Base-by-base conservation (phyloP, 2,888 invertebrate species). In the Formica aserva region DNA sequence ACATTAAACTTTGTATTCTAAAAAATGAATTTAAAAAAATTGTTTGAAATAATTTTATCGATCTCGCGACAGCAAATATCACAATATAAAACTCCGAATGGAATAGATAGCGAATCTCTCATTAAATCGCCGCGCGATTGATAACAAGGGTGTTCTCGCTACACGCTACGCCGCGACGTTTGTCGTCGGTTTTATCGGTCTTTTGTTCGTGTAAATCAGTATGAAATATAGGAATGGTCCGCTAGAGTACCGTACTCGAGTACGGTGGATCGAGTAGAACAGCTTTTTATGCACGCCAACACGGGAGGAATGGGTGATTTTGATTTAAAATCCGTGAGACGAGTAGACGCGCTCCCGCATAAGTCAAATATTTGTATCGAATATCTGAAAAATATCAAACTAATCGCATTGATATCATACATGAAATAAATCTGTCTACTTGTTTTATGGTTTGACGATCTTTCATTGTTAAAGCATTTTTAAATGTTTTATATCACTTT, bases 291-390 rank as follows among this genome's bases (percentile, higher is more conserved):
- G 60, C 45, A 45, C 22, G 55, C 60, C n/a, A 29, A 75, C 38
- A 41, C 13, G 48, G 9, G 22, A 22, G 32, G 18, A 1, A 57
- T 6, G 15, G 32, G 45, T 26, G 60, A 69, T 78, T 78, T 69
- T 69, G 60, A 62, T 69, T 60, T 69, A 69, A 78, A 78, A 78
- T 78, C 41, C 78, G 69, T 35, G 66, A 35, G 41, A 78, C 67
- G 41, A 55, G 26, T 48, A 38, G 41, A 15, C 29, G n/a, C 38
- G 29, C 1, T 9, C 18, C 26, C 26, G 65, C 38, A 41, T n/a
- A 45, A 18, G 18, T 8, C 52, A 41, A 55, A 15, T 26, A 8
- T 41, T 77, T 55, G 26, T 55, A 66, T 41, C 38, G 55, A 65
- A 63, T 66, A 65, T 29, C 22, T 38, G 8, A 15, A 60, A n/a